These are phyloP conservation scores for Chiridota heheva DNA, from an alignment of 35 echinoderm and acorn worm species.

Conservation along the genomic window DNA sequence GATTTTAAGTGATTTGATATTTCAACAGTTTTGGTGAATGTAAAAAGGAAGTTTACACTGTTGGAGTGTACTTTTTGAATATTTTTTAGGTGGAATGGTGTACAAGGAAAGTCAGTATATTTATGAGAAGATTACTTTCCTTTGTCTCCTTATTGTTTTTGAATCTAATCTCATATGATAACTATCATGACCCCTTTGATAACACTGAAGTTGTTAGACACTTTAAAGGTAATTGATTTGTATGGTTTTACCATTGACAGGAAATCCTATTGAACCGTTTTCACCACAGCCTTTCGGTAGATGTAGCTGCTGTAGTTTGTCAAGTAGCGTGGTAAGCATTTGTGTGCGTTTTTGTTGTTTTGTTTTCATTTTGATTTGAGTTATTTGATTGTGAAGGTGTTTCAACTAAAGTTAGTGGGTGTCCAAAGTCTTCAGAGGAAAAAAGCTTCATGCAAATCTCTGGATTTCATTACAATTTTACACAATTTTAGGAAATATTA, in stretches of 20 bases:
- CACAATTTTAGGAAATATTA: too few relatives aligned
- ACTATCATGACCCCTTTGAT: too few relatives aligned
- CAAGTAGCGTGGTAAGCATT: slow-evolving; percentile 68
- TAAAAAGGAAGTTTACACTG: too few relatives aligned
- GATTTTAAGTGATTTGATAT: too few relatives aligned
- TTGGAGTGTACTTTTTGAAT: not conserved
- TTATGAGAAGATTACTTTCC: not conserved
- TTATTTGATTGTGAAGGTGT: too few relatives aligned
- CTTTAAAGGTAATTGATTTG: not conserved
- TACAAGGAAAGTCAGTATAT: not conserved
- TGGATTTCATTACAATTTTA: too few relatives aligned
- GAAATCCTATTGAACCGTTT: slow-evolving; percentile 57
- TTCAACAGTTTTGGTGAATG: too few relatives aligned
- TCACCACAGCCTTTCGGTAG: not conserved
- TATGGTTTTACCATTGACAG: not conserved
- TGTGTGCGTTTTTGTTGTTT: too few relatives aligned
- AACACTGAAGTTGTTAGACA: not conserved
- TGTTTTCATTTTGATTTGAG: too few relatives aligned
- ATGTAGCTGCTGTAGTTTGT: slow-evolving; percentile 48
- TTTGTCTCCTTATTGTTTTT: not conserved
- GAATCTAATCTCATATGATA: not conserved
- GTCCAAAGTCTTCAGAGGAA: too few relatives aligned
- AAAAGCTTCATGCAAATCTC: too few relatives aligned
- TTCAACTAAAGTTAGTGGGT: too few relatives aligned
- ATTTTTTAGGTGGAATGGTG: not conserved